Conservation (phyloP, 2,113 vertebrate species). For the Malurus melanocephalus region DNA sequence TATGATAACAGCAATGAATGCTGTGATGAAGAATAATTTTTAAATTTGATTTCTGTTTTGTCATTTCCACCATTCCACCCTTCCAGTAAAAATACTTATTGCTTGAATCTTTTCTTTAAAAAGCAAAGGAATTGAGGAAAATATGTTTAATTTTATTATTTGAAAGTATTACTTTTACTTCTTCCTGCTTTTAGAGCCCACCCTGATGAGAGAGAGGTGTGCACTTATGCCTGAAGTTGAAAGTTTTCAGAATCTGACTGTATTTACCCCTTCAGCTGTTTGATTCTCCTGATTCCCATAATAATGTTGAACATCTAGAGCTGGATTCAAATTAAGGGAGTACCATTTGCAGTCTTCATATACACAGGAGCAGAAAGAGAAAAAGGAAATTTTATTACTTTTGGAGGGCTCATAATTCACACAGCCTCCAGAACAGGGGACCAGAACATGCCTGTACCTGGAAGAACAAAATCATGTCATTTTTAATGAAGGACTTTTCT, state of each 20-base stretch:
- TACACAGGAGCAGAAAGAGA: background rate
- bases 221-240: background rate
- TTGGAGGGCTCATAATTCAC: accelerated
- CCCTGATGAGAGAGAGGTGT: background rate
- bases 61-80: background rate
- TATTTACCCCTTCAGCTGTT: background rate
- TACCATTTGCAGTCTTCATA: background rate
- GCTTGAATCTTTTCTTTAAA: background rate
- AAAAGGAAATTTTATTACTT: background rate
- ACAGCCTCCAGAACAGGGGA: background rate
- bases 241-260: background rate
- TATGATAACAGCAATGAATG: background rate
- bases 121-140: accelerated
- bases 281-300: background rate
- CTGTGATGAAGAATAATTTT: background rate
- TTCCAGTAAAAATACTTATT: background rate
- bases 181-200: background rate
- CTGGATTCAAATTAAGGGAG: background rate
- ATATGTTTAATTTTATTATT: background rate
- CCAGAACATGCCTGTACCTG: background rate
- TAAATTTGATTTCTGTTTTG: background rate
- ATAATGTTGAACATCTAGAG: background rate
- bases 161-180: background rate
- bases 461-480: background rate
- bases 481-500: background rate